phyloP scores from a whole-genome alignment of 2,888 invertebrate species.

The Oxytorus armatus region DNA sequence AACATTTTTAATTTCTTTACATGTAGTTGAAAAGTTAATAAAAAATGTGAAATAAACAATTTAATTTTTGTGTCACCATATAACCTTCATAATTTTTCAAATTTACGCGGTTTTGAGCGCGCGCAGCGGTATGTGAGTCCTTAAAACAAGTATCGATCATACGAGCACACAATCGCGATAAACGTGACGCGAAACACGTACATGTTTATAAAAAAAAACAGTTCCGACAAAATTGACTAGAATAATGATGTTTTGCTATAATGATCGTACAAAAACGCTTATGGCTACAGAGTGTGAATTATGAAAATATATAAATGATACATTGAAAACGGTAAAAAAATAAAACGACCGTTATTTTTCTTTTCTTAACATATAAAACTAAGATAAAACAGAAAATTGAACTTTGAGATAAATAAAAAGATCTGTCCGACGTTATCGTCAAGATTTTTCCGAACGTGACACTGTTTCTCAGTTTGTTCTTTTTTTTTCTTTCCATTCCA shows the following conservation, averaged over 20 bases:
- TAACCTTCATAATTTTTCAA: no score
- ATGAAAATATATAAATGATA: slow-evolving; percentile 55
- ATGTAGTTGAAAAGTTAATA: no score
- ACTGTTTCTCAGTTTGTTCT: slow-evolving; percentile 19
- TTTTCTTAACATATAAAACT: slow-evolving; percentile 38
- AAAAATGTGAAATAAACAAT: no score
- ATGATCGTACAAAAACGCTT: slow-evolving; percentile 57
- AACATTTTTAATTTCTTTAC: no score
- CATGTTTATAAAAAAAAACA: slow-evolving; percentile 30
- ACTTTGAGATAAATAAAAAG: slow-evolving; percentile 38
- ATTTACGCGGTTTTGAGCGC: no score
- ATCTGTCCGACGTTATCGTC: slow-evolving; percentile 34
- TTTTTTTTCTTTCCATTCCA: slow-evolving; percentile 48
- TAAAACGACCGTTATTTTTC: slow-evolving; percentile 24
- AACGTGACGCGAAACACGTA: slow-evolving; percentile 41
- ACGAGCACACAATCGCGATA: slow-evolving; percentile 35
- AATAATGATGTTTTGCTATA: slow-evolving; percentile 35
- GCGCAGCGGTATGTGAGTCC: no score
- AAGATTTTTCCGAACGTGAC: slow-evolving; percentile 19
- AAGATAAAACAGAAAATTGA: slow-evolving; percentile 64
- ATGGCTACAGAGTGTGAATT: slow-evolving; percentile 29
- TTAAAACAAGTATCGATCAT: slow-evolving; percentile 30
- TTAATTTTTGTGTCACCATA: no score
- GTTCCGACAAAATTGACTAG: slow-evolving; percentile 50
- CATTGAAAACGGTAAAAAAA: slow-evolving; percentile 46